phyloP scores from a whole-genome alignment of 2,888 invertebrate species.

The Chironomus tentans region DNA sequence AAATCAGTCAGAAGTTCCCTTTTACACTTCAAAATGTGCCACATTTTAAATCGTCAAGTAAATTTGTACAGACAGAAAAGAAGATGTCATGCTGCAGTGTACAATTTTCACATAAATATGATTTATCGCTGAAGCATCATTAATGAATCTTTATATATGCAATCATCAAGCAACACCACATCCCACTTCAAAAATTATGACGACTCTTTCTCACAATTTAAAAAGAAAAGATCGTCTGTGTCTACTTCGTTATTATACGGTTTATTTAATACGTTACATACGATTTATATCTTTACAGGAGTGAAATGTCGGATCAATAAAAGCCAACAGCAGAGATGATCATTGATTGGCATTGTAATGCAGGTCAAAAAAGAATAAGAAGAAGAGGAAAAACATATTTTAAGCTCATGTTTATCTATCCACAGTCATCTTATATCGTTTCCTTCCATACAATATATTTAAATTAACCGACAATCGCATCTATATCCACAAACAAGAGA shows the following conservation, averaged over 20 bases:
- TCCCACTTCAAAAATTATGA: background rate
- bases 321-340: background rate
- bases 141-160: background rate
- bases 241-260: too few species aligned
- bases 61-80: background rate
- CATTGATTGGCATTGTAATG: background rate
- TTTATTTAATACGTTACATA: too few species aligned
- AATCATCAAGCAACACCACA: background rate
- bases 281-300: background rate
- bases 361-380: too few species aligned
- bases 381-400: too few species aligned
- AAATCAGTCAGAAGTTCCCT: background rate
- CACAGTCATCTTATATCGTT: background rate
- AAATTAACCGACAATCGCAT: too few species aligned
- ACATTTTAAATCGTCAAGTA: too few species aligned
- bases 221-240: too few species aligned
- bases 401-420: background rate
- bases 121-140: background rate
- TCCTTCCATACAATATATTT: background rate
- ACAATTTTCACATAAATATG: background rate
- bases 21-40: background rate
- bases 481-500: too few species aligned
- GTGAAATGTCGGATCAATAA: background rate
- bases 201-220: background rate
- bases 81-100: background rate